These are phyloP conservation scores for Eupristina koningsbergeri DNA, from an alignment of 1,140 invertebrate species.

Conservation along the genomic window DNA sequence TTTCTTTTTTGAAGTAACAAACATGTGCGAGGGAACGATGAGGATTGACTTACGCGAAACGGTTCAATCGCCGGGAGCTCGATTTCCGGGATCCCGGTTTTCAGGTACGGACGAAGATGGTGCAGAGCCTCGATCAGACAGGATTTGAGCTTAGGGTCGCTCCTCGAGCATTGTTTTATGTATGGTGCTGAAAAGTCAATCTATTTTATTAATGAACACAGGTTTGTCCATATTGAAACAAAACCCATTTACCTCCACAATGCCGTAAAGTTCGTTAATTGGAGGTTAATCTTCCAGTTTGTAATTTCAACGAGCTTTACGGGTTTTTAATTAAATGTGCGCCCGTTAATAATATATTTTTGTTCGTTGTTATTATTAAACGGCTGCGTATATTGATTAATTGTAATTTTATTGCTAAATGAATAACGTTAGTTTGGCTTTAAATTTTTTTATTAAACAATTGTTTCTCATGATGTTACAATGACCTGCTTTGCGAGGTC, in stretches of 20 bases:
- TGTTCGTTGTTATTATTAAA: background rate
- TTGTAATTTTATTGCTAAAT: background rate
- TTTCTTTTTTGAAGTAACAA: constrained; percentile 38
- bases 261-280: too few relatives aligned
- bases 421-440: background rate
- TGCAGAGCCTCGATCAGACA: constrained; percentile 78
- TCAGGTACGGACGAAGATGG: constrained; percentile 79
- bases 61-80: constrained; percentile 81
- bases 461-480: background rate
- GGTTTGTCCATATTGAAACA: too few relatives aligned
- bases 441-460: background rate
- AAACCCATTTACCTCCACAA: too few relatives aligned
- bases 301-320: background rate
- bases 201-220: too few relatives aligned
- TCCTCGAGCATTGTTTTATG: constrained; percentile 79
- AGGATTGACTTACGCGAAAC: constrained; percentile 73
- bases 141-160: constrained; percentile 77
- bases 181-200: constrained; percentile 76
- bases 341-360: background rate
- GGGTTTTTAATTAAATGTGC: background rate
- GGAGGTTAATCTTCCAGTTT: too few relatives aligned
- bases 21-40: constrained; percentile 4
- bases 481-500: background rate
- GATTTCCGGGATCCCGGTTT: constrained; percentile 80
- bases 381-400: background rate